Evolutionary conservation across 2,113 vertebrate genomes (phyloP), one percentile per base, ranked within the genome.

Genomic region (Phodopus roborovskii): DNA sequence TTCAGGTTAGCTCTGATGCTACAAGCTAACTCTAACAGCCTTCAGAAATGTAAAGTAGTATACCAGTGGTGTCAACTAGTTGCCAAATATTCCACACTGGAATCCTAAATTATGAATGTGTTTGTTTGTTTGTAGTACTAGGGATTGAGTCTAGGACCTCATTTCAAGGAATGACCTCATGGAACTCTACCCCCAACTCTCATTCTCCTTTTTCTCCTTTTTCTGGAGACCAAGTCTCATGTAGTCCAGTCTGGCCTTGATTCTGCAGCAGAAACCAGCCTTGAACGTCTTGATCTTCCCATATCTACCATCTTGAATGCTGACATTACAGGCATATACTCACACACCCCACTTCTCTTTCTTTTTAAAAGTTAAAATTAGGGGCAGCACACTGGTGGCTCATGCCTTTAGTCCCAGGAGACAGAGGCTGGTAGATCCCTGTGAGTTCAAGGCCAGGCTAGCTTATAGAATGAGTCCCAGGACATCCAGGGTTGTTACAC

Each of bases 351-450:
- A 22, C 42, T 70, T 22, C 45, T 89, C 22, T 33, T 16, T 50
- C 36, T 94, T 95, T 86, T 77, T 78, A 93, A 88, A 81, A 42
- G 15, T 74, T 94, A 78, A 93, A 90, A 77, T 92, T 95, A 94
- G 42, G 36, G 36, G 70, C 17, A 71, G 17, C 36, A 19, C 70
- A 71, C 36, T 71, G 70, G 17, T 71, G 70, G 36, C 1, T 0
- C 36, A 7, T 2, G 19, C 36, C 36, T 71, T 39, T 71, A 71
- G 70, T 71, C 36, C 26, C 36, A 39, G 70, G n/a, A 71, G 36
- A 36, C 36, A 71, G 70, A 71, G 36, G 70, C 36, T 20, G 36
- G 36, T 3, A 19, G 19, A 71, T 71, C 36, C 36, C 0, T 4
- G 7, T 71, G 70, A 71, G 70, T 71, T 71, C 0, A 7, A 71